Evolutionary conservation across 2,888 invertebrate genomes (phyloP).

Genomic region (Cantharis nigra): DNA sequence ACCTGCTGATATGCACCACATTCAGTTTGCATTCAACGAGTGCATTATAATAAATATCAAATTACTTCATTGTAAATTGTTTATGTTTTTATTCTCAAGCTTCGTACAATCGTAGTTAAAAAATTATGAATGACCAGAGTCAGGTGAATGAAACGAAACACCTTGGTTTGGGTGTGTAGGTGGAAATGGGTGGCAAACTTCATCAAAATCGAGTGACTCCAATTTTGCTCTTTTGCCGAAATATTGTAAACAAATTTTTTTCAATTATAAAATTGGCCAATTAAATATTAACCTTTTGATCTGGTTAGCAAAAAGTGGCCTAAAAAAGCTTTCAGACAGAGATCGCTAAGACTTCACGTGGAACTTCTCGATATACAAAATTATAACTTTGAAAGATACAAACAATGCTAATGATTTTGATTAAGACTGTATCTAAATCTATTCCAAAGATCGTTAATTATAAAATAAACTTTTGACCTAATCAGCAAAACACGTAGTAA

Average conservation of each 20-base stretch:
- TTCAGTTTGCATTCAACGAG: constrained; percentile 7
- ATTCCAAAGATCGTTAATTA: constrained; percentile 28
- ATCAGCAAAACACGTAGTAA: constrained; percentile 5
- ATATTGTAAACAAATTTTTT: background rate
- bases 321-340: background rate
- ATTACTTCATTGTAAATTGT: constrained; percentile 10
- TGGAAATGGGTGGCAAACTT: background rate
- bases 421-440: background rate
- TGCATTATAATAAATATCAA: constrained; percentile 9
- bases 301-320: background rate
- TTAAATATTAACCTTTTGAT: background rate
- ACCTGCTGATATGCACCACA: constrained; percentile 6
- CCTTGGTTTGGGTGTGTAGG: background rate
- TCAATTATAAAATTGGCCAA: background rate
- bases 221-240: too few relatives aligned
- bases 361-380: background rate
- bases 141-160: background rate
- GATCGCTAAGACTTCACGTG: background rate
- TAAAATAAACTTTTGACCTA: constrained; percentile 24
- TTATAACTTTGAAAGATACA: background rate
- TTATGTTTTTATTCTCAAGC: background rate
- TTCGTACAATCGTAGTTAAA: background rate
- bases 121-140: background rate
- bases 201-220: background rate
- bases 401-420: background rate